Conservation (phyloP, 1,140 invertebrate genomes). For the Portunus trituberculatus region DNA sequence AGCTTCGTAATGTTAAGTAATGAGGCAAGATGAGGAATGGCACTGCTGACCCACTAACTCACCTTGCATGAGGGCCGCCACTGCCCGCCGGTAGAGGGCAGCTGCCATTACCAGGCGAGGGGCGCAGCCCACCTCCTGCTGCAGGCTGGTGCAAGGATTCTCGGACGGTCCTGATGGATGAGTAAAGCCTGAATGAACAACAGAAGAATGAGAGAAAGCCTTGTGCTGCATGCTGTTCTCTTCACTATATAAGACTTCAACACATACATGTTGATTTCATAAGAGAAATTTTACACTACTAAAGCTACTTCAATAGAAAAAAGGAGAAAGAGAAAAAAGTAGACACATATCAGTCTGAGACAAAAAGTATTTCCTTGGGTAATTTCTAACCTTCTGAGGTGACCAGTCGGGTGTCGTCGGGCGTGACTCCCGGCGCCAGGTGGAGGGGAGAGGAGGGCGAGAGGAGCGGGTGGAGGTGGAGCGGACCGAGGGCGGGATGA, state of each 20-base stretch:
- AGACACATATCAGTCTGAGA: too few relatives aligned
- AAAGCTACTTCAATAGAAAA: too few relatives aligned
- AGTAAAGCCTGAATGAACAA: too few relatives aligned
- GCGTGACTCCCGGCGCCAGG: neutral
- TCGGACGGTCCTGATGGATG: neutral
- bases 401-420: neutral
- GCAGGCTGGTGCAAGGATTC: neutral
- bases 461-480: neutral
- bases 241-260: too few relatives aligned
- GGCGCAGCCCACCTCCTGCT: neutral
- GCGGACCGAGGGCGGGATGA: neutral
- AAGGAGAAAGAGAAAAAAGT: too few relatives aligned
- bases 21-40: neutral
- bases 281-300: too few relatives aligned
- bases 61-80: constrained; percentile 55
- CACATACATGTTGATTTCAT: too few relatives aligned
- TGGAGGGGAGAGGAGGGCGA: neutral
- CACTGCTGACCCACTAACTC: neutral
- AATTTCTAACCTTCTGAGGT: constrained; percentile 25
- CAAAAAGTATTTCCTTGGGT: too few relatives aligned
- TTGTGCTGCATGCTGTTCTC: too few relatives aligned
- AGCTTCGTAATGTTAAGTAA: neutral
- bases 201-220: too few relatives aligned
- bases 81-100: constrained; percentile 43
- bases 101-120: constrained; percentile 52